Percentiles rank a stretch among this genome's conserved stretches.
These are phyloP conservation scores for Dysidea cf. avara DNA, from an alignment of 37 sponge, comb jelly and placozoan species.

Conservation along the genomic window DNA sequence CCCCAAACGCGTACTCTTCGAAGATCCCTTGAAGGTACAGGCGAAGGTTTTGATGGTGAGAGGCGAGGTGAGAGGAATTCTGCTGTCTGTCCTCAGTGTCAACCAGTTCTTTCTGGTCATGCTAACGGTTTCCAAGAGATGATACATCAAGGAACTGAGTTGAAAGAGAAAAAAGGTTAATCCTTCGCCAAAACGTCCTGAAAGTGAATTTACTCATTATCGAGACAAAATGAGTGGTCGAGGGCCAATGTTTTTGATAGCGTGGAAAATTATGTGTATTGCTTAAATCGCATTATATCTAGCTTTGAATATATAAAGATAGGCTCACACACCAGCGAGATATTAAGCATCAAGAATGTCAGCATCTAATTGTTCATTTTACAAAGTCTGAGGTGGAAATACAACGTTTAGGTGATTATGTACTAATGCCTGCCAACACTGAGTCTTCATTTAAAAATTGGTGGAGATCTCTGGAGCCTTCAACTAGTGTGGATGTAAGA, in stretches of 20 bases:
- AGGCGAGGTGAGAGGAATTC: too few relatives aligned
- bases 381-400: not conserved
- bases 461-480: not conserved
- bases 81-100: not conserved
- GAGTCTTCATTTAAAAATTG: too few relatives aligned
- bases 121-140: not conserved
- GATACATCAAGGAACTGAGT: slow-evolving; percentile 15
- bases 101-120: not conserved
- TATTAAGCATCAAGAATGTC: slow-evolving; percentile 5
- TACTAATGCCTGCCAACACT: not conserved
- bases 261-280: slow-evolving; percentile 32
- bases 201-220: not conserved
- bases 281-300: slow-evolving; percentile 1
- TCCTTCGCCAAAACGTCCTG: not conserved
- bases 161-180: slow-evolving; percentile 1
- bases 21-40: slow-evolving; percentile 4
- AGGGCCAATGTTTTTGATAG: slow-evolving; percentile 43
- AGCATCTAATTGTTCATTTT: not conserved
- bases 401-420: not conserved
- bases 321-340: slow-evolving; percentile 26
- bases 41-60: too few relatives aligned
- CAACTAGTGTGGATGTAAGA: slow-evolving; percentile 23
- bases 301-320: slow-evolving; percentile 8
- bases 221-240: slow-evolving; percentile 46
- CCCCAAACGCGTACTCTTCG: not conserved